Base-by-base conservation (phyloP, 2,797 vertebrate genomes). In the Amniataba percoides region DNA sequence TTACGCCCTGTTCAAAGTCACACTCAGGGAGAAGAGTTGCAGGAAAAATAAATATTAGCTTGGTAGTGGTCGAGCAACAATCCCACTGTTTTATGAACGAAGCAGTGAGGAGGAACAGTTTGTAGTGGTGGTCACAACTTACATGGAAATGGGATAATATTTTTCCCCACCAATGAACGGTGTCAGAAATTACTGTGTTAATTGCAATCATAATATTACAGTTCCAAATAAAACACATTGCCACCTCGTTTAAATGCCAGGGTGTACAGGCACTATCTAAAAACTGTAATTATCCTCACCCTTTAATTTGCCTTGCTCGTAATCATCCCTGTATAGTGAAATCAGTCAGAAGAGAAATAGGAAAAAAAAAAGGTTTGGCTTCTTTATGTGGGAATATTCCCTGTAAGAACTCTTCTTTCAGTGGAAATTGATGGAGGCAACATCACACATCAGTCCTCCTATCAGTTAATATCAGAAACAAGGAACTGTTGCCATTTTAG, bases 211-310 rank as follows among this genome's bases (percentile, higher is more conserved):
- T 67, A 70, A 69, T 43, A 57, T 48, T 51, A 45, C 39, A 61
- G 34, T 62, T 83, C 51, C 39, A 57, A 46, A 23, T 48, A 36
- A 75, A 78, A 74, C 70, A 57, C 15, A 27, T n/a, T 42, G 23
- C 0, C 58, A 69, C 25, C 48, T 77, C 39, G 78, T 68, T 73
- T 43, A 63, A 69, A 71, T 59, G 40, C 13, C 14, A 75, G 39
- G 65, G 15, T 52, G 16, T 48, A 58, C 18, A 31, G 69, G 15
- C 4, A 21, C 59, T 42, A 79, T 79, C 42, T 48, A 18, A 75
- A 87, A 71, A 73, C 55, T 68, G 42, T 69, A 74, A 83, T 79
- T 74, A 82, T 58, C 19, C 27, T 21, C 25, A 66, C 11, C 8
- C 60, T 74, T 74, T 58, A n/a, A 77, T 73, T 65, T 56, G 19